A percentile compares a stretch with the other conserved stretches of the same genome.
phyloP scores from a whole-genome alignment of 2,797 vertebrate genomes.

The Amblyraja radiata region DNA sequence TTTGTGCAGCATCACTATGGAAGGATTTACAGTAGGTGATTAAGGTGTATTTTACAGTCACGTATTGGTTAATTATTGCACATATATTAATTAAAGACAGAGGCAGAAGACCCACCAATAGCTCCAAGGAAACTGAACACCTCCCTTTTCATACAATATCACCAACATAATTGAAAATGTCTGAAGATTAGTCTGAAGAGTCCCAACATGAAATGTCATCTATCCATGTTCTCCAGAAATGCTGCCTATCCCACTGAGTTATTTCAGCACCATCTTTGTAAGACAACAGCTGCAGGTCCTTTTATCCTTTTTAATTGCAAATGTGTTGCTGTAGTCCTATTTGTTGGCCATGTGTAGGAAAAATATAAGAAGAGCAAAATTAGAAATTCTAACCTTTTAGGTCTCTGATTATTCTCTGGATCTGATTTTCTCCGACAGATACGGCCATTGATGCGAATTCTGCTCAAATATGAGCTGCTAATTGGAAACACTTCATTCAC shows the following conservation, averaged over 20 bases:
- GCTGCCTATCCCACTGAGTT: no score
- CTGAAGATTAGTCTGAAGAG: no score
- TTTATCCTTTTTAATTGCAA: neutral
- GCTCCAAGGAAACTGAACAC: neutral
- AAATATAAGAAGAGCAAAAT: neutral
- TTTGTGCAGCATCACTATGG: neutral
- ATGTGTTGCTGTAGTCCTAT: neutral
- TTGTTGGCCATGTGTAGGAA: neutral
- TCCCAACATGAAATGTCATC: no score
- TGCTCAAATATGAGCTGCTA: constrained; percentile 49
- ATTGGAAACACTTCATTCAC: constrained; percentile 54
- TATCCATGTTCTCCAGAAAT: no score
- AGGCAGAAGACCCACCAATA: neutral
- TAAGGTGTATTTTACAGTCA: neutral
- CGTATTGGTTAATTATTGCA: no score
- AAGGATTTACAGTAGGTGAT: neutral
- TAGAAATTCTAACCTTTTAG: constrained; percentile 70
- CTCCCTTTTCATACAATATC: neutral
- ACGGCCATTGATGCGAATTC: constrained; percentile 63
- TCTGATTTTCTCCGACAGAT: constrained; percentile 70
- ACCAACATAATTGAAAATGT: neutral
- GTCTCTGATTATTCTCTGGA: constrained; percentile 89
- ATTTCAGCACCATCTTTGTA: no score
- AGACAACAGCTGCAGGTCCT: no score
- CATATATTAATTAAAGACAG: neutral